Evolutionary conservation across 2,113 vertebrate genomes (phyloP).

Genomic region (Otis tarda): DNA sequence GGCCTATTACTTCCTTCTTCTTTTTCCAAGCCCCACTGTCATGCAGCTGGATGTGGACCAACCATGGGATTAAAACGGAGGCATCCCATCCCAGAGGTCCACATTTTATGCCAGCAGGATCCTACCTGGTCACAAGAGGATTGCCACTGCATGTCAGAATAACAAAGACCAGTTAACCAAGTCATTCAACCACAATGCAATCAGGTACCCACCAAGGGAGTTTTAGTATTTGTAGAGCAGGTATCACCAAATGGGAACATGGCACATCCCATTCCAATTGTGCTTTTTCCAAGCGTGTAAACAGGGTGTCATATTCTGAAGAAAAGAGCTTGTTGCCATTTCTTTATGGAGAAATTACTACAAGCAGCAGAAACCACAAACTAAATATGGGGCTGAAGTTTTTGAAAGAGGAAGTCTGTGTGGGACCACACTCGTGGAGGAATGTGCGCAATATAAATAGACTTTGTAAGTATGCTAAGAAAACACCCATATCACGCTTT

Average conservation of each 20-base stretch:
- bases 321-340: background rate
- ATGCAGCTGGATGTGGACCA: background rate
- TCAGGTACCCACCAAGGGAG: background rate
- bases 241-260: background rate
- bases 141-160: background rate
- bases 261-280: background rate
- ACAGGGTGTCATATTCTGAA: background rate
- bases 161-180: background rate
- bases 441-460: background rate
- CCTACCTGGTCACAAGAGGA: background rate
- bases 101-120: background rate
- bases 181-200: background rate
- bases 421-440: background rate
- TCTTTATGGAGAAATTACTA: background rate
- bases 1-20: background rate
- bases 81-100: background rate
- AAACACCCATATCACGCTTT: background rate
- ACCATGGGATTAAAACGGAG: background rate
- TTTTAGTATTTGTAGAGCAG: background rate
- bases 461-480: background rate
- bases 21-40: background rate
- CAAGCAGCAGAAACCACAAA: background rate
- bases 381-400: background rate
- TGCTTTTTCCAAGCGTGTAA: background rate
- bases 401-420: conserved; percentile 36